phyloP scores from a whole-genome alignment of 1,140 invertebrate species.

The Zaprionus lachaisei region DNA sequence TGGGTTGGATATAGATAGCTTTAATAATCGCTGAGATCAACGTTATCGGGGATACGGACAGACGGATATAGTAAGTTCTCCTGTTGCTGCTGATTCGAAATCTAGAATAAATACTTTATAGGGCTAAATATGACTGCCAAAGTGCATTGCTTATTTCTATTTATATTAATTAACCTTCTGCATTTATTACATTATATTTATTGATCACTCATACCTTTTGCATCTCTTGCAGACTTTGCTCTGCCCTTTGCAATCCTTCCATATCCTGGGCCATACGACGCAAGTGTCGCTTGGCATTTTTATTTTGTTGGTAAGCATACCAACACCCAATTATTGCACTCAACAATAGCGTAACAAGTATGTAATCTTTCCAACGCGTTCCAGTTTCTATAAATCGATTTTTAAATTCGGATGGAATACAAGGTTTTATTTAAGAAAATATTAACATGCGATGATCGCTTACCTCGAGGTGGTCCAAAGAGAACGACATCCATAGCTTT shows the following conservation, averaged over 20 bases:
- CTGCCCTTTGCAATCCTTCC: conserved; percentile 95
- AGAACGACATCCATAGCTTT: conserved; percentile 99
- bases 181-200: too few species aligned
- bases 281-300: conserved; percentile 93
- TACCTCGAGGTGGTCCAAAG: conserved; percentile 98
- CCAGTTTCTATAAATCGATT: conserved; percentile 84
- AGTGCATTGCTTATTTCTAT: too few species aligned
- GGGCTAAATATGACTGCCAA: too few species aligned
- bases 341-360: conserved; percentile 92
- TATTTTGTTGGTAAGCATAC: conserved; percentile 95
- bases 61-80: too few species aligned
- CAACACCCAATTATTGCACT: conserved; percentile 94
- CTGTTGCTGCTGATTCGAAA: too few species aligned
- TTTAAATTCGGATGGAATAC: neutral
- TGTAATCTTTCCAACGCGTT: conserved; percentile 93
- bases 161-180: too few species aligned
- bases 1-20: too few species aligned
- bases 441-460: conserved; percentile 29
- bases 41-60: too few species aligned
- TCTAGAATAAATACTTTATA: too few species aligned
- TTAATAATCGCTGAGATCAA: too few species aligned
- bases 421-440: neutral
- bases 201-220: conserved; percentile 87
- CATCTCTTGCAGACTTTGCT: conserved; percentile 93
- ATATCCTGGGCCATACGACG: conserved; percentile 96